Evolutionary conservation across 2,888 invertebrate species (phyloP).

Genomic region (Limnephilus lunatus): DNA sequence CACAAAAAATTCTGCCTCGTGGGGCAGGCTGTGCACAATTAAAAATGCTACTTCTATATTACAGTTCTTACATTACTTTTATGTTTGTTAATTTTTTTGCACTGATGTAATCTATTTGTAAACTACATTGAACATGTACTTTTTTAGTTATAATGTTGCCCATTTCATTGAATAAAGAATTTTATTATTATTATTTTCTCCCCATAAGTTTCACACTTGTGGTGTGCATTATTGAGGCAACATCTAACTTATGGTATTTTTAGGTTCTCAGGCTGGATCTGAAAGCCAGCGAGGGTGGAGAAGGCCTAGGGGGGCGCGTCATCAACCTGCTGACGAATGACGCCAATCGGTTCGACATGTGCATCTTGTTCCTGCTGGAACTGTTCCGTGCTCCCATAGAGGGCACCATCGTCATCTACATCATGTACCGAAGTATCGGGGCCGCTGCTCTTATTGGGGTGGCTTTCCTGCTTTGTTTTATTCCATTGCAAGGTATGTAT

Average conservation of each 20-base stretch:
- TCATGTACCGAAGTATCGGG: slow-evolving; percentile 82
- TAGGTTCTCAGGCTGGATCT: slow-evolving; percentile 77
- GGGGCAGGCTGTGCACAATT: too few species aligned
- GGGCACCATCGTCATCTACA: slow-evolving; percentile 83
- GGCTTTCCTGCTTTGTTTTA: slow-evolving; percentile 78
- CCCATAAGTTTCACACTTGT: too few species aligned
- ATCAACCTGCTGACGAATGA: slow-evolving; percentile 91
- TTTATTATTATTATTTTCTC: too few species aligned
- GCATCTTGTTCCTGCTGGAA: slow-evolving; percentile 88
- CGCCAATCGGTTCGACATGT: slow-evolving; percentile 90
- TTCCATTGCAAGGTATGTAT: slow-evolving; percentile 79
- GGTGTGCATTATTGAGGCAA: too few species aligned
- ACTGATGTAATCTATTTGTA: too few species aligned
- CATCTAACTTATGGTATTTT: neutral
- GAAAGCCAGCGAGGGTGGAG: slow-evolving; percentile 78
- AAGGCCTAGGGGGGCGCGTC: slow-evolving; percentile 83
- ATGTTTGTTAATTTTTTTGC: too few species aligned
- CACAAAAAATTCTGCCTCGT: too few species aligned
- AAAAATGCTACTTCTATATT: too few species aligned
- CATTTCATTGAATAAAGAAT: too few species aligned
- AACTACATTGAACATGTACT: too few species aligned
- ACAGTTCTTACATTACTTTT: too few species aligned
- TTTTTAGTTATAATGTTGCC: too few species aligned
- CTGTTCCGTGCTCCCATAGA: slow-evolving; percentile 90
- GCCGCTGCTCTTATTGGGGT: slow-evolving; percentile 79